These are phyloP conservation scores for Prosopocoilus inquinatus DNA, from an alignment of 2,888 invertebrate genomes.

Conservation along the genomic window DNA sequence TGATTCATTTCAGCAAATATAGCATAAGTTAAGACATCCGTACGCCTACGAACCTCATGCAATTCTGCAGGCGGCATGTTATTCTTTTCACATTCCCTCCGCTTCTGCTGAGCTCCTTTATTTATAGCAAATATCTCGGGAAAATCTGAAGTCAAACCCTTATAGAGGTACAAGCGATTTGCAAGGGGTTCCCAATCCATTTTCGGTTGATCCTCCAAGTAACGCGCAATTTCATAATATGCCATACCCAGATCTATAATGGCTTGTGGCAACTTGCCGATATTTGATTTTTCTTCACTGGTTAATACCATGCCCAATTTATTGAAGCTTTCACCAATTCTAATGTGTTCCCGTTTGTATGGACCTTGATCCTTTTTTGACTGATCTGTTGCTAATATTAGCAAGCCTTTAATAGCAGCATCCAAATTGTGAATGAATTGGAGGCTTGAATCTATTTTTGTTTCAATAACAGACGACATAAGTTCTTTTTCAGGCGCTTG, in stretches of 20 bases:
- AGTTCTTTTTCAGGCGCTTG: constrained; percentile 80
- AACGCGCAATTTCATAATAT: constrained; percentile 83
- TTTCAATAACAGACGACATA: constrained; percentile 71
- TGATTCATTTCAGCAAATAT: constrained; percentile 93
- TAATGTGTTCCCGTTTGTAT: constrained; percentile 88
- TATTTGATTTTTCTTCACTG: constrained; percentile 68
- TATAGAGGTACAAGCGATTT: constrained; percentile 91
- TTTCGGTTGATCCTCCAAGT: constrained; percentile 89
- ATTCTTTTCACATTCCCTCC: constrained; percentile 81
- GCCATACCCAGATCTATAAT: constrained; percentile 80
- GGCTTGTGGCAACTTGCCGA: constrained; percentile 72
- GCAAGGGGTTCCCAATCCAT: constrained; percentile 87
- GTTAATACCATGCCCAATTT: constrained; percentile 80
- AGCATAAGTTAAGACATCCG: constrained; percentile 90
- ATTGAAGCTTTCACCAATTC: constrained; percentile 84
- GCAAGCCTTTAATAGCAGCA: constrained; percentile 78
- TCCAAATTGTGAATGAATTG: constrained; percentile 85
- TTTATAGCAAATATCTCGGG: constrained; percentile 90
- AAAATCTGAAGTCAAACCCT: constrained; percentile 85
- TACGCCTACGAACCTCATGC: constrained; percentile 76
- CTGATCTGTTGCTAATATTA: constrained; percentile 79
- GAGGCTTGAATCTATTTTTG: constrained; percentile 78
- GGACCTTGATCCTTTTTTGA: constrained; percentile 82
- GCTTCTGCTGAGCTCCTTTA: constrained; percentile 85
- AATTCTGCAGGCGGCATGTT: constrained; percentile 81